Evolutionary conservation across 30 jellyfish, hydroid and myxozoan species (phyloP), one percentile per base, ranked within the genome.

Genomic region (Hydractinia echinata): DNA sequence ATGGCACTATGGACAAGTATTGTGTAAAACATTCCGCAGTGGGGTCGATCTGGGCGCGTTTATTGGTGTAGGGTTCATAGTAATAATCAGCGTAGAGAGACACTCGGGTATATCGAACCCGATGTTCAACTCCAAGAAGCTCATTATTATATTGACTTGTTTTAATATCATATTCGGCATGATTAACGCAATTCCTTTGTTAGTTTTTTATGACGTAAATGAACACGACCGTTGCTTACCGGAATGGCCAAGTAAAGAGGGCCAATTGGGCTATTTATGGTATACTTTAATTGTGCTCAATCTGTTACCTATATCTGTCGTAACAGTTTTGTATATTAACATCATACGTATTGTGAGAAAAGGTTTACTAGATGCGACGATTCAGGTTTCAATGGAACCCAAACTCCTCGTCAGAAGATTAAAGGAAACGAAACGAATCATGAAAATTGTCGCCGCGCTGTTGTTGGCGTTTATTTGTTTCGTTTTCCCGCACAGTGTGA

Each of bases 1-100:
- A 64, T 64, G 74, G 74, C 74, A n/a, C 0, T 64, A 64, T 64
- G 74, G 74, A 7, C 19, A 13, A n/a, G 19, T 64, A n/a, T n/a
- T 64, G 74, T 64, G 74, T 64, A 64, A 64, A 51, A 13, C 39
- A 7, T 13, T 64, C 10, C 19, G 74, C 4, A 13, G 74, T 64
- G 74, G 74, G 0, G 74, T n/a, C 1, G 39, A 44, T 7, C 39
- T 64, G 6, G 39, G 74, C 18, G 74, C 74, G 7, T 44, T 64
- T 64, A 64, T 64, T n/a, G 74, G 51, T n/a, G 2, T 64, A 4
- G 74, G 74, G 1, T 64, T 64, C 18, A 64, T 64, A n/a, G 74
- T 64, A 7, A 64, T 64, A 44, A 64, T 64, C 2, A 64, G 74
- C 16, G 39, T 51, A 64, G 74, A 64, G 18, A 64, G 74, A 64